Base-by-base conservation (phyloP, 2,797 vertebrate species). In the Scleropages formosus region DNA sequence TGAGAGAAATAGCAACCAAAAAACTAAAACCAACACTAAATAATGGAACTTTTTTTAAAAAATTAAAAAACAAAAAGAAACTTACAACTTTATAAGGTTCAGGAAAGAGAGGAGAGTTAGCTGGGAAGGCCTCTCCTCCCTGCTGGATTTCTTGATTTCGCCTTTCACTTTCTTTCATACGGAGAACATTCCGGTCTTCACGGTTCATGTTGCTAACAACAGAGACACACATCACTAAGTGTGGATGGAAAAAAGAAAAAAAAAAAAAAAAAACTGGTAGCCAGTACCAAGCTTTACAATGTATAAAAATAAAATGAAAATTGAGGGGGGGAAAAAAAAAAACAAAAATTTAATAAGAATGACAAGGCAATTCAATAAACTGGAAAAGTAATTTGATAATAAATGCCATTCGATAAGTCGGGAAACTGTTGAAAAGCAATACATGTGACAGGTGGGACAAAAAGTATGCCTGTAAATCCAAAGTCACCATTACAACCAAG, bases 141-240 rank as follows among this genome's bases (percentile, higher is more conserved):
- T 98, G 98, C 77, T 97, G 98, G 91, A 98, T 96, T 93, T 98
- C 97, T 94, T 98, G 97, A 94, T 98, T 98, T 91, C 97, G 93
- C 93, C 98, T 97, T 95, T 98, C 98, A 94, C 95, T 93, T 97
- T 99, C 98, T 98, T 98, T 98, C 96, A 98, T 95, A 93, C 98
- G 97, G 92, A 99, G 96, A 93, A 96, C 96, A 98, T 99, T 98
- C 91, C 97, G 96, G 93, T 99, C 98, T 92, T 98, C 98, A 95
- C 95, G 96, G 96, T 98, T 99, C 98, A 99, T 99, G 97, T 97
- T 98, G 97, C 98, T 99, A 85, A 73, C 79, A 93, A 93, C 72
- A 91, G 82, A 90, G 86, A 90, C 69, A 84, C 67, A 83, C 53
- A 80, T 83, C 81, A 86, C 81, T 83, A 72, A 85, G 84, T 76